Evolutionary conservation across 2,113 vertebrate genomes (phyloP), one percentile per base, ranked within the genome.

Genomic region (Probosciger aterrimus): DNA sequence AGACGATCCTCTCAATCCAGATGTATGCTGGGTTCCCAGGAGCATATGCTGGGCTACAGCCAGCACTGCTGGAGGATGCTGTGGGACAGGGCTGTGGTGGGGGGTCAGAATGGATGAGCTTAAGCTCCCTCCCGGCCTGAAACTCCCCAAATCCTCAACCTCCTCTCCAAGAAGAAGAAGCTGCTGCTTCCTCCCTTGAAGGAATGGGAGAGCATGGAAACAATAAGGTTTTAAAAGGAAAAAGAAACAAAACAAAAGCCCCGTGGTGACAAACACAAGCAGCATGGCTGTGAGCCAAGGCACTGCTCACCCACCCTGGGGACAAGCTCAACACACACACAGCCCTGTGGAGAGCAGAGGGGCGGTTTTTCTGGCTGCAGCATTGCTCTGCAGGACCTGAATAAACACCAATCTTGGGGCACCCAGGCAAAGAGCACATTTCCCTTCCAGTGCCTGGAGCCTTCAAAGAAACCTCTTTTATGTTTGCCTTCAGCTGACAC

Each of bases 341-440:
- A 30, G 41, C 49, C n/a, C 59, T 18, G 9, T 18, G 24, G 19
- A 23, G 8, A 27, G 14, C 37, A 46, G 41, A 23, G 30, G 25
- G 31, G 20, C 30, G 67, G 12, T 85, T 92, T 92, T 97, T 94
- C 93, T 4, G 0, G 77, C 82, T 55, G 33, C 4, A 3, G n/a
- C 63, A 90, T 90, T 95, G 95, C 95, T 94, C 91, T 90, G 18
- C 6, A 30, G 71, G 68, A 90, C 35, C 83, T 94, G 94, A 96
- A 96, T 79, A 96, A 97, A 95, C 90, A 95, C 28, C 18, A 11
- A 3, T 27, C 28, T 28, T 0, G 2, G 31, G 5, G 49, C 85
- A 92, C 75, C 75, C 70, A 57, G 63, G 67, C 12, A 10, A 79
- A 80, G 87, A 75, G 41, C 70, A 76, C 0, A 0, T 35, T 91